Percentiles rank a stretch among this genome's conserved stretches.
Conservation (phyloP, 2,797 vertebrate genomes). For the Urosaurus nigricauda region DNA sequence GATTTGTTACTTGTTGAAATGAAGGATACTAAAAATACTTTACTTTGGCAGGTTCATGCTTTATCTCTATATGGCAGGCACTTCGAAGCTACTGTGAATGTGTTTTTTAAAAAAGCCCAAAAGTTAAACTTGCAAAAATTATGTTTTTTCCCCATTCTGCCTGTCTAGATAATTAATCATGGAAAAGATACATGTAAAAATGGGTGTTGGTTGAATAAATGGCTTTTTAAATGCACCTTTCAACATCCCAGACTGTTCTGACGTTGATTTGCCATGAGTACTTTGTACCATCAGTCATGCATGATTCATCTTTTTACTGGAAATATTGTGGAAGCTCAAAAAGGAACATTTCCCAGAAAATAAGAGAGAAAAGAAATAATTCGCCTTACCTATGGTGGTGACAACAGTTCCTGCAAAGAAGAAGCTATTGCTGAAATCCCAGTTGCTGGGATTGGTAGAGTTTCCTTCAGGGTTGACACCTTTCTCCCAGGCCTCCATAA, state of each 20-base stretch:
- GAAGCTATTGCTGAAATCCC: constrained; percentile 95
- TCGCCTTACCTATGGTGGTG: constrained; percentile 90
- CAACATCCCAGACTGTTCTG: not conserved
- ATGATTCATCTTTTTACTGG: constrained; percentile 32
- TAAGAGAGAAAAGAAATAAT: not conserved
- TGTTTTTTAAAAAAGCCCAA: no score
- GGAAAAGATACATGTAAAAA: constrained; percentile 33
- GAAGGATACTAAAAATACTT: not conserved
- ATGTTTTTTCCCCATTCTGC: not conserved
- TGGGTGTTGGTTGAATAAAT: constrained; percentile 36
- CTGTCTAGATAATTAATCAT: constrained; percentile 12
- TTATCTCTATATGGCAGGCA: not conserved
- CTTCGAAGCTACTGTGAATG: not conserved
- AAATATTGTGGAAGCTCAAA: not conserved
- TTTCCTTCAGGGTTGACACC: constrained; percentile 93
- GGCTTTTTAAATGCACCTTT: constrained; percentile 13
- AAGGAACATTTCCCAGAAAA: not conserved
- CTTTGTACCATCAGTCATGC: not conserved
- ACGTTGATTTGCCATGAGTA: constrained; percentile 20
- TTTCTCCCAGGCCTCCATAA: constrained; percentile 91
- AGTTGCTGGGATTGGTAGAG: constrained; percentile 93
- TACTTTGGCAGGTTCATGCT: constrained; percentile 2
- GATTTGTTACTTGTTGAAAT: not conserved
- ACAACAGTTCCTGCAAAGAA: constrained; percentile 93
- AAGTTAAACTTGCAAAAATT: constrained; percentile 20